Percentiles rank a stretch among this genome's conserved stretches.
These are phyloP conservation scores for Linyphia triangularis DNA, from an alignment of 2,888 invertebrate genomes.

Conservation along the genomic window DNA sequence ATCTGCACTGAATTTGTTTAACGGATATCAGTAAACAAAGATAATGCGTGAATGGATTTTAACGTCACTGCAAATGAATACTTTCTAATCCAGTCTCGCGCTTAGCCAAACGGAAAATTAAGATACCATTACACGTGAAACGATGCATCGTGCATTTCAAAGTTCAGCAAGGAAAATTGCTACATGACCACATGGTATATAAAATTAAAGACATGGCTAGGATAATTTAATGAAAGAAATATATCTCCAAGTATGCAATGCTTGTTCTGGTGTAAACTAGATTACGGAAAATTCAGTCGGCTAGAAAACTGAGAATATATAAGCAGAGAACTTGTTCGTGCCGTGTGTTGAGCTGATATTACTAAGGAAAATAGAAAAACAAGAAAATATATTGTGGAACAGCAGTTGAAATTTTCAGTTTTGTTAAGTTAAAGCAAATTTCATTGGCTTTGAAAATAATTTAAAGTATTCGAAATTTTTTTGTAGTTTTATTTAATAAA, in stretches of 20 bases:
- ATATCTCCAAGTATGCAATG: slow-evolving; percentile 25
- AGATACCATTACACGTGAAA: neutral
- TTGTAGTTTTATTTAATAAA: too few relatives aligned
- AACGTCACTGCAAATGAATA: slow-evolving; percentile 13
- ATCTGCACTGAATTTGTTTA: too few relatives aligned
- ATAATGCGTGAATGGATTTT: neutral
- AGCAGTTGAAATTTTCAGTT: too few relatives aligned
- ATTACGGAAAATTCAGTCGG: slow-evolving; percentile 20
- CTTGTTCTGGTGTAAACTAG: slow-evolving; percentile 55
- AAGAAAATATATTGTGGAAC: too few relatives aligned
- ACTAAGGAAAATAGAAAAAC: too few relatives aligned
- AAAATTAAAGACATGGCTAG: slow-evolving; percentile 24
- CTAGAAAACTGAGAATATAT: slow-evolving; percentile 40
- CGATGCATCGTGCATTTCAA: slow-evolving; percentile 7
- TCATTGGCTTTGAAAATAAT: too few relatives aligned
- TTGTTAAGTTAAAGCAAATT: too few relatives aligned
- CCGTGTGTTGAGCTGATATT: too few relatives aligned
- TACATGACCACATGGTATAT: too few relatives aligned
- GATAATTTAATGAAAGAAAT: slow-evolving; percentile 4
- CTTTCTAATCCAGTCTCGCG: slow-evolving; percentile 15
- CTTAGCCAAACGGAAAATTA: slow-evolving; percentile 36
- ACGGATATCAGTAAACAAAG: neutral
- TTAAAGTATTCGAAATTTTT: too few relatives aligned
- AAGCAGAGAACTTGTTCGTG: too few relatives aligned
- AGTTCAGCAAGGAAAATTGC: slow-evolving; percentile 30